Conservation (phyloP, 2,113 vertebrate species). For the Parus major region DNA sequence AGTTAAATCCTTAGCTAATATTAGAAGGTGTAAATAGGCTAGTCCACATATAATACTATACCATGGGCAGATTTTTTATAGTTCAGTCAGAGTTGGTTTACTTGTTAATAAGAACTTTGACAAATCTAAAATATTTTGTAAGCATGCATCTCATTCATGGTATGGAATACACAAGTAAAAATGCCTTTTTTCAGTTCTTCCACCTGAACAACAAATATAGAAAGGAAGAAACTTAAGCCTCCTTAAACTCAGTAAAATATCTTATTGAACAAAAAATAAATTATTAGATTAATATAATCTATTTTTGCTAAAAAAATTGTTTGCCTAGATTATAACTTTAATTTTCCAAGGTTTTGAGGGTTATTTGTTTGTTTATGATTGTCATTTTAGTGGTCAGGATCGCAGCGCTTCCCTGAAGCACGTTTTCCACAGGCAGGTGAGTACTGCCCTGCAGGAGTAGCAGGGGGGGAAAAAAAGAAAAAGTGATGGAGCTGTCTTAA, state of each 20-base stretch:
- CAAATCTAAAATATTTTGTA: background rate
- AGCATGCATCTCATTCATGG: background rate
- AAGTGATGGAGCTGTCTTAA: background rate
- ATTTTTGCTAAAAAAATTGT: background rate
- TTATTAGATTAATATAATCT: background rate
- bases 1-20: background rate
- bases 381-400: background rate
- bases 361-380: background rate
- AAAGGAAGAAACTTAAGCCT: background rate
- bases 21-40: background rate
- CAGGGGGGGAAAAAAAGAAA: rapidly evolving
- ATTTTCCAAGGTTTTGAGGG: rapidly evolving
- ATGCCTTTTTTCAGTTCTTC: background rate
- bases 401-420: background rate
- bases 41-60: too few species aligned
- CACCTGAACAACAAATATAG: background rate
- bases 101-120: background rate
- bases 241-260: background rate
- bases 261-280: background rate
- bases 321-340: background rate
- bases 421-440: background rate
- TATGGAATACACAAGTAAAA: background rate
- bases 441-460: background rate
- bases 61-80: background rate
- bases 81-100: background rate